A percentile compares a stretch with the other conserved stretches of the same genome.
phyloP scores from a whole-genome alignment of 2,113 vertebrate species.

The Montifringilla adamsi region DNA sequence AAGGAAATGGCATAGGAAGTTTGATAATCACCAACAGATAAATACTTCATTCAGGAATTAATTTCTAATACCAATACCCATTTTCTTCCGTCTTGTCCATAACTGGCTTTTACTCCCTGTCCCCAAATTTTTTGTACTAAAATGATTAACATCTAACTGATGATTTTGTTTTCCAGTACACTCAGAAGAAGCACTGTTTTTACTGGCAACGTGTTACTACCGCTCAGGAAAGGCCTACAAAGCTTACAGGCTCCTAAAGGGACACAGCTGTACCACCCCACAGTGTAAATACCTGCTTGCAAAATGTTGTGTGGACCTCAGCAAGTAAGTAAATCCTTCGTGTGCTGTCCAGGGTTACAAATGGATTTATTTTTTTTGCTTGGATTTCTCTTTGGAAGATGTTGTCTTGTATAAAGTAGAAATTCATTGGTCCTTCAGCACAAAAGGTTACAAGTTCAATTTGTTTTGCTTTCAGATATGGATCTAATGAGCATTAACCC shows the following conservation, averaged over 20 bases:
- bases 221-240: slow-evolving; percentile 98
- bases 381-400: not conserved
- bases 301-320: slow-evolving; percentile 96
- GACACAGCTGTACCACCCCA: slow-evolving; percentile 92
- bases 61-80: not conserved
- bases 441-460: not conserved
- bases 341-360: not conserved
- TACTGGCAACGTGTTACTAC: slow-evolving; percentile 96
- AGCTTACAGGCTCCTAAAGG: slow-evolving; percentile 94
- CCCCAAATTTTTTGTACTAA: not conserved
- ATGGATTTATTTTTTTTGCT: not conserved
- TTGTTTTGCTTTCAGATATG: slow-evolving; percentile 7
- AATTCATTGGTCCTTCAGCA: not conserved
- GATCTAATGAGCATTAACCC: not conserved
- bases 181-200: slow-evolving; percentile 93
- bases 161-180: slow-evolving; percentile 67
- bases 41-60: not conserved
- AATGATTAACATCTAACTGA: not conserved
- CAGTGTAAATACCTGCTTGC: slow-evolving; percentile 97
- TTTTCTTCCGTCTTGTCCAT: not conserved
- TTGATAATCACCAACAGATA: not conserved
- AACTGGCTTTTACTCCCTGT: not conserved
- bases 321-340: slow-evolving; percentile 84
- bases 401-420: not conserved
- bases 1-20: not conserved